Evolutionary conservation across 53 echinoderm and acorn worm species (phyloP), one percentile per base, ranked within the genome.

Genomic region (Holothuria leucospilota): DNA sequence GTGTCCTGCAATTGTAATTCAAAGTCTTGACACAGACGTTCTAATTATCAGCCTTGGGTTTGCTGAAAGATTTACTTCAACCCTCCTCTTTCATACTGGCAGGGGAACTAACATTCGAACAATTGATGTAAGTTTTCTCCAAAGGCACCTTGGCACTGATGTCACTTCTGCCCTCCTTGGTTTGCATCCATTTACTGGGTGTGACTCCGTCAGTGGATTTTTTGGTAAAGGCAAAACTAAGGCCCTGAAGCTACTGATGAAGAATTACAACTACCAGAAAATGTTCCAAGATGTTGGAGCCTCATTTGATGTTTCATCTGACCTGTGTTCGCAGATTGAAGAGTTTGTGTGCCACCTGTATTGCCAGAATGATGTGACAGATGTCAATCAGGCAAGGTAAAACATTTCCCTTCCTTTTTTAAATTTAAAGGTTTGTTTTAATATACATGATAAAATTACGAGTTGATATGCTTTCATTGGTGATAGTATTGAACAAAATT

Each of bases 171-270:
- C 82, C 11, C 71, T 88, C 16, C 34, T 89, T 27, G 89, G 89
- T 21, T 68, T 89, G 2, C 85, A 89, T 67, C 62, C 74, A 13
- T 89, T 85, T 30, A 89, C 89, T 64, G 89, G 88, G 2, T 83
- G 83, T 82, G 83, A 88, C 68, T 83, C 88, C 39, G 83, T 83
- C 5, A 88, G 89, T 77, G 85, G 62, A 2, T 89, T 89, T 51
- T 78, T 34, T 75, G 85, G 89, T 18, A 89, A 89, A 51, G 85
- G 89, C 23, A 89, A 89, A 24, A 40, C 59, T 13, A 85, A 66
- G 77, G 51, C 89, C 58, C 25, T 67, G 10, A 74, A 88, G 51
- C 24, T 70, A 52, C 29, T 83, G 42, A 40, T 71, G 21, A 63
- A 69, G n/a, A 29, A 41, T 60, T 20, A 70, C 7, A 23, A 68